phyloP scores from a whole-genome alignment of 2,888 invertebrate genomes.

The Bombyx huttoni region DNA sequence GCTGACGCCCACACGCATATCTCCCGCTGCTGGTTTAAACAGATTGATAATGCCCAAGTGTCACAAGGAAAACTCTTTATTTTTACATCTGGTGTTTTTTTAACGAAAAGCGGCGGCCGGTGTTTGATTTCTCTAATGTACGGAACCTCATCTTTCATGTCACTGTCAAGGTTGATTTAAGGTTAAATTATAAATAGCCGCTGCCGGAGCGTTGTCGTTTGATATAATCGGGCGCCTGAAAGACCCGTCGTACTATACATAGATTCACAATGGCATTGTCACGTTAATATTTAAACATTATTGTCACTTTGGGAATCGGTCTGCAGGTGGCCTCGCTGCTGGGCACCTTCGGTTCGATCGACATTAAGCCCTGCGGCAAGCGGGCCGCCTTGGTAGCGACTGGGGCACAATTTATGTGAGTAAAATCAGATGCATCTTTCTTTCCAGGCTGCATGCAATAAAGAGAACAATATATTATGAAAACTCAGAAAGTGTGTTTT shows the following conservation, averaged over 20 bases:
- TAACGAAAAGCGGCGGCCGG: slow-evolving; percentile 22
- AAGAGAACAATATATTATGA: neutral
- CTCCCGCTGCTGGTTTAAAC: slow-evolving; percentile 56
- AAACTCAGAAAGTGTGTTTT: neutral
- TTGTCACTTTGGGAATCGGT: slow-evolving; percentile 10
- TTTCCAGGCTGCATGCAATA: neutral
- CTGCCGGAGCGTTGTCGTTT: slow-evolving; percentile 30
- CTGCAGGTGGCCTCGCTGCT: slow-evolving; percentile 70
- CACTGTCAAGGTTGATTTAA: slow-evolving; percentile 71
- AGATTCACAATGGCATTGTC: slow-evolving; percentile 21
- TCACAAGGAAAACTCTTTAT: slow-evolving; percentile 52
- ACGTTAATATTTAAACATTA: slow-evolving; percentile 12
- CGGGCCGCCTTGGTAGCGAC: slow-evolving; percentile 75
- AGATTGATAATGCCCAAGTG: slow-evolving; percentile 67
- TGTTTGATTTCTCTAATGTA: slow-evolving; percentile 52
- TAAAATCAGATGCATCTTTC: slow-evolving; percentile 3
- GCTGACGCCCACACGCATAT: slow-evolving; percentile 23
- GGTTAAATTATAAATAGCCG: slow-evolving; percentile 58
- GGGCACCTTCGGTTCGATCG: slow-evolving; percentile 74
- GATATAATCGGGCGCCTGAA: slow-evolving; percentile 25
- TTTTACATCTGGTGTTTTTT: slow-evolving; percentile 38
- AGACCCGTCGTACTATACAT: slow-evolving; percentile 21
- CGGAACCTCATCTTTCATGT: slow-evolving; percentile 53
- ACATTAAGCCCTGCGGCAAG: slow-evolving; percentile 70
- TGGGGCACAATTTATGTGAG: slow-evolving; percentile 73